Percentiles rank a stretch among this genome's conserved stretches.
Conservation (phyloP, 2,888 invertebrate species). For the Tetrapedia diversipes region DNA sequence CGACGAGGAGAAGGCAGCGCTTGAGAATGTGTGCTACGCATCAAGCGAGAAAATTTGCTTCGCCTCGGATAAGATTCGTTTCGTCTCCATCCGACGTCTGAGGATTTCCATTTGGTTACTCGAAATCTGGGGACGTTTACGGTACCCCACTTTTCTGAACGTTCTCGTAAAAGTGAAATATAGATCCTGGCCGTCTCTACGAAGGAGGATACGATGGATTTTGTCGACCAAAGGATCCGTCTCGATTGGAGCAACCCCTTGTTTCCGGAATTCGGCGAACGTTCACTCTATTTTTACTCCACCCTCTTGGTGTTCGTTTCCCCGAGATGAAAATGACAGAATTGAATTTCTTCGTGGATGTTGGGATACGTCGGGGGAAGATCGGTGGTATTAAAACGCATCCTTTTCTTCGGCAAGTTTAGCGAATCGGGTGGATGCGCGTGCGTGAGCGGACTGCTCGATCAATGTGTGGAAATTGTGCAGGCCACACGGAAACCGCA, state of each 20-base stretch:
- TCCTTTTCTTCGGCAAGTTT: conserved; percentile 32
- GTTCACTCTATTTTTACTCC: not conserved
- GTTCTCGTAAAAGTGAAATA: not conserved
- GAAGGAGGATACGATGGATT: not conserved
- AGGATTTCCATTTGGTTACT: conserved; percentile 1
- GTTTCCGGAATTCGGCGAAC: not conserved
- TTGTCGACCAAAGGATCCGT: not conserved
- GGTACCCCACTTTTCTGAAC: not conserved
- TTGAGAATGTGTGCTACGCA: too few relatives aligned
- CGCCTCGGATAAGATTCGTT: not conserved
- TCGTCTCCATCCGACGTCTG: not conserved
- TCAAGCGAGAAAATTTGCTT: not conserved
- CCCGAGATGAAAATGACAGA: not conserved
- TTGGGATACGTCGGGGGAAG: too few relatives aligned
- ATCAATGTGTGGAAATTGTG: conserved; percentile 55
- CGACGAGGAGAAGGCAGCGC: too few relatives aligned
- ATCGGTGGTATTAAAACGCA: conserved; percentile 27
- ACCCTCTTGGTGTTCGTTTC: too few relatives aligned
- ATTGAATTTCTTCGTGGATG: not conserved
- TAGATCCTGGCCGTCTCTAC: not conserved
- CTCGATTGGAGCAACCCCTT: not conserved
- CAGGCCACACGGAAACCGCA: conserved; percentile 29
- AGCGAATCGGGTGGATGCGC: conserved; percentile 36
- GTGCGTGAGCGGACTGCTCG: conserved; percentile 51
- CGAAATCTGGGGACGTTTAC: not conserved